Evolutionary conservation across 2,888 invertebrate genomes (phyloP), one percentile per base, ranked within the genome.

Genomic region (Blastobasis lacticolella): DNA sequence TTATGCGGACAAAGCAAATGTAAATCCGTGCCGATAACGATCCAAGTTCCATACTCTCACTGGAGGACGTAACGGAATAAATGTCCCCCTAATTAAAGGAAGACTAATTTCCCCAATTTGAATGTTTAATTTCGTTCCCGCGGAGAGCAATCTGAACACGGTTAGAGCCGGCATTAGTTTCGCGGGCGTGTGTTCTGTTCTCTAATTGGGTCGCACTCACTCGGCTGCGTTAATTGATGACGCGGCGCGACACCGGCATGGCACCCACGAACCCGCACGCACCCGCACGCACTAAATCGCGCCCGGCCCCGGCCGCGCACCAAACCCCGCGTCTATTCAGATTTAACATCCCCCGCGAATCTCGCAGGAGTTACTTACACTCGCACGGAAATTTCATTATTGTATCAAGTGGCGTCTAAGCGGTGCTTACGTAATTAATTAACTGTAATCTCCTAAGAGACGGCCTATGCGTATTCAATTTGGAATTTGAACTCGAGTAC

Each of bases 181-280:
- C 67, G 69, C 67, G 70, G 71, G 76, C 74, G 74, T 68, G 71
- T 69, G 69, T 68, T 69, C 71, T 67, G 64, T 67, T 23, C 54
- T 49, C 49, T 81, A 86, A 84, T 87, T 86, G 84, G 85, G 84
- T 85, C 82, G 74, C 79, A 76, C 67, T 71, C 64, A 53, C 54
- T 50, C 51, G 54, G 63, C 51, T 59, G 61, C 57, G 63, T 69
- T 79, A 83, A 83, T 82, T 82, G 81, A 81, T 77, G 73, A 67
- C 66, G 69, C 70, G 71, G 69, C 71, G 66, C 64, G 69, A 71
- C 74, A 75, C 73, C 61, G 61, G 55, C 60, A 58, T 10, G 38
- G 44, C 10, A 45, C 41, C 48, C 23, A 3, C 23, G 44, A 9
- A 45, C 41, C 48, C 23, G 23, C 23, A 23, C 23, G 23, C 23